These are phyloP conservation scores for Trichacis sp. DNA, from an alignment of 2,888 invertebrate species.

Conservation along the genomic window DNA sequence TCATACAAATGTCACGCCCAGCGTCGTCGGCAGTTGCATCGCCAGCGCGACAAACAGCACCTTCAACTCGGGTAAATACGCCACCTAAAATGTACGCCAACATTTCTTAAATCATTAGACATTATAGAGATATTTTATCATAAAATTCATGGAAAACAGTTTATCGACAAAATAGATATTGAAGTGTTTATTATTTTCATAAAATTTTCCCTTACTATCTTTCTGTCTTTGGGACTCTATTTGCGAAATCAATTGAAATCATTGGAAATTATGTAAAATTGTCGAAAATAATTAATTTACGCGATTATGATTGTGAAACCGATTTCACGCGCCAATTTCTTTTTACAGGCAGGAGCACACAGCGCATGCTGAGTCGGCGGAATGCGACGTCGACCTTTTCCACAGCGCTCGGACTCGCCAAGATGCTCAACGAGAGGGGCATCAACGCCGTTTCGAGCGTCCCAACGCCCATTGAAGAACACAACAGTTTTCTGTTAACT, in stretches of 20 bases:
- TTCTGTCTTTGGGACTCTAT: no score
- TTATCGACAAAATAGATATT: no score
- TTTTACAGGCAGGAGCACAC: slow-evolving; percentile 60
- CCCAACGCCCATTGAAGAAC: slow-evolving; percentile 75
- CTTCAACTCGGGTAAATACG: slow-evolving; percentile 58
- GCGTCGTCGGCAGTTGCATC: slow-evolving; percentile 75
- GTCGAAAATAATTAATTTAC: no score
- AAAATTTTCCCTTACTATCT: no score
- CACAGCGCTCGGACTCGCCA: slow-evolving; percentile 80
- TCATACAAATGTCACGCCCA: slow-evolving; percentile 77
- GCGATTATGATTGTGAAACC: no score
- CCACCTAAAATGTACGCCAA: no score
- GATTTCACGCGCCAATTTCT: no score
- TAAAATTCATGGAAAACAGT: no score
- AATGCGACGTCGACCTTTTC: slow-evolving; percentile 85
- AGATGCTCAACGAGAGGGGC: slow-evolving; percentile 83
- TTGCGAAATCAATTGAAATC: background rate
- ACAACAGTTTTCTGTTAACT: slow-evolving; percentile 82
- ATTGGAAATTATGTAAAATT: background rate
- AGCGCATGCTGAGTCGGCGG: slow-evolving; percentile 75
- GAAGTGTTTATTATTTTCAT: no score
- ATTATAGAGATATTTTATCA: no score
- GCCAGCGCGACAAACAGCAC: slow-evolving; percentile 72
- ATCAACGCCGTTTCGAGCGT: slow-evolving; percentile 78
- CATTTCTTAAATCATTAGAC: no score